Evolutionary conservation across 2,797 vertebrate species (phyloP).

Genomic region (Odontamblyopus rebecca): DNA sequence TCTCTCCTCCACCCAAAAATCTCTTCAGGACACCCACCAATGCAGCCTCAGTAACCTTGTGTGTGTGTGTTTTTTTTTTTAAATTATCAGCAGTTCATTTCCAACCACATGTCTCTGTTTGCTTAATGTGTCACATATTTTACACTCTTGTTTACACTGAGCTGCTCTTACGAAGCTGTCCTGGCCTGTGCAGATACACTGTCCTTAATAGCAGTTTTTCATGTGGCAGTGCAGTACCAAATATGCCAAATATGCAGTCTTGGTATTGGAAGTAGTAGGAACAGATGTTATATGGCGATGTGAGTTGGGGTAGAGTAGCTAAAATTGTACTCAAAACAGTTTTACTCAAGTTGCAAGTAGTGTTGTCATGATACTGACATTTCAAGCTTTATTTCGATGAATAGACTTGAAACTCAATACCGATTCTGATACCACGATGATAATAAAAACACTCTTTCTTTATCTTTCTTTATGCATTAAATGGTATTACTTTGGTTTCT

Average conservation of each 20-base stretch:
- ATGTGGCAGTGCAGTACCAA: slow-evolving; percentile 11
- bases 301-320: no score
- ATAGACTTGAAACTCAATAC: no score
- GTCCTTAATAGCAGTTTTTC: slow-evolving; percentile 4
- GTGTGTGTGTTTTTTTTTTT: slow-evolving; percentile 27
- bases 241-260: background rate
- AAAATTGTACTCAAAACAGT: no score
- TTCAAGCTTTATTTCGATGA: no score
- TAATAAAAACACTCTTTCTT: no score
- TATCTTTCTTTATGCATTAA: no score
- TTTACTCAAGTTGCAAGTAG: no score
- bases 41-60: slow-evolving; percentile 3
- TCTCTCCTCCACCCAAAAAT: slow-evolving; percentile 46
- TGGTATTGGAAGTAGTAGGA: background rate
- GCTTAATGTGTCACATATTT: slow-evolving; percentile 12
- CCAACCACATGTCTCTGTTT: slow-evolving; percentile 17
- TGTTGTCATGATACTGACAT: no score
- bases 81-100: slow-evolving; percentile 12
- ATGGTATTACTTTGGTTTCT: no score
- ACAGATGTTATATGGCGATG: background rate
- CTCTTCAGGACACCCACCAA: slow-evolving; percentile 27
- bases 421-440: no score
- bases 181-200: background rate
- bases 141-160: slow-evolving; percentile 7
- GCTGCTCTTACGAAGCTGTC: background rate